Percentiles rank a stretch among this genome's conserved stretches.
Evolutionary conservation across 2,888 invertebrate species (phyloP).

Genomic region (Euplagia quadripunctaria): DNA sequence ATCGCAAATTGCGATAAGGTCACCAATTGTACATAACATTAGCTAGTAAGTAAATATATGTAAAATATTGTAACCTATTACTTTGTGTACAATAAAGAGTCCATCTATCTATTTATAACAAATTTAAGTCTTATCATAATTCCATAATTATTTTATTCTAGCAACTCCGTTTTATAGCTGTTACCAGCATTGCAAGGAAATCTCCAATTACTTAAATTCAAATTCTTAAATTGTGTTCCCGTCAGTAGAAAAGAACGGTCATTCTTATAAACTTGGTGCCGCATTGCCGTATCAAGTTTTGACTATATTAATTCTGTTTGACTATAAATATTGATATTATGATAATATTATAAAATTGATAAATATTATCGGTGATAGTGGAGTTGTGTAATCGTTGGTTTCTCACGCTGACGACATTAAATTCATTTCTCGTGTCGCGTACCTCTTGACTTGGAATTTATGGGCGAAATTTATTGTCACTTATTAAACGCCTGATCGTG

Average conservation of each 20-base stretch:
- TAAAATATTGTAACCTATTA: no score
- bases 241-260: not conserved
- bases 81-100: no score
- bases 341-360: constrained; percentile 1
- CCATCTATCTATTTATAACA: no score
- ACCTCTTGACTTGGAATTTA: not conserved
- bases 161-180: not conserved
- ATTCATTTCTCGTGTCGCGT: not conserved
- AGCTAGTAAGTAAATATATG: no score
- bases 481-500: not conserved
- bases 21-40: no score
- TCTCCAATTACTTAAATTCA: not conserved
- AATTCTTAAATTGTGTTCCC: not conserved
- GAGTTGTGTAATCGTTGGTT: constrained; percentile 4
- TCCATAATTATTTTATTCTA: not conserved
- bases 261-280: not conserved
- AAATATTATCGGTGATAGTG: not conserved
- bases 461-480: not conserved
- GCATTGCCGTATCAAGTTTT: not conserved
- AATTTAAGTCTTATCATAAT: no score
- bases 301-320: not conserved
- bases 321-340: not conserved
- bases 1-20: no score
- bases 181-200: not conserved
- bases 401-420: not conserved